Base-by-base conservation (phyloP, 2,797 vertebrate species). In the Prunella strophiata region DNA sequence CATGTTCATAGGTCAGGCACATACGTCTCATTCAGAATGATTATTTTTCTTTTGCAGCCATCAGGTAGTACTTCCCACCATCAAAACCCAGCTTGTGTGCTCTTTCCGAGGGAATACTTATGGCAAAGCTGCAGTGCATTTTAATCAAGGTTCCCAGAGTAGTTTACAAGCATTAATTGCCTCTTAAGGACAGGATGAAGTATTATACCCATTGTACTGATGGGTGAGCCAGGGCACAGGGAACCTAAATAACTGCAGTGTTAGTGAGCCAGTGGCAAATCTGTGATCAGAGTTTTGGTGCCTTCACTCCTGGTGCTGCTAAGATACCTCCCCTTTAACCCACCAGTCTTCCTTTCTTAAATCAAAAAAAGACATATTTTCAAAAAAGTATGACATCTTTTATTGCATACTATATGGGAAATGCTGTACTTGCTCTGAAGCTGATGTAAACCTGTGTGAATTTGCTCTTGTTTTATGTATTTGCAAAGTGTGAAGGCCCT, bases 141-240 rank as follows among this genome's bases (percentile, higher is more conserved):
- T 97, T 97, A 96, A 95, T 94, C 95, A 86, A 90, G 94, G 89
- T 89, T 97, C 94, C 80, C 89, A 84, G 89, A 88, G 82, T 75
- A 93, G 93, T 96, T 93, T 94, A 92, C 87, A 93, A 93, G 83
- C 82, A 91, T 80, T 94, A 95, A 94, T 95, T 95, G 89, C 91
- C 92, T 88, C 89, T 95, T 94, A 92, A 88, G 83, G 92, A 96
- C 92, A 93, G 94, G 91, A 93, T 96, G 95, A 97, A 95, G 88
- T 93, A 91, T 97, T 96, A 89, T 93, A 90, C 76, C 92, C 85
- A 88, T 96, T 95, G 94, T 95, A 91, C 89, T 92, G 88, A 86
- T 12, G 55, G 48, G 82, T 91, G 92, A 97, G 83, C 91, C 73
- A 70, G 92, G 94, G 82, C 91, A 78, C 30, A 43, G 70, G 59